Base-by-base conservation (phyloP, 2,888 invertebrate species). In the Leptinotarsa haldemani region DNA sequence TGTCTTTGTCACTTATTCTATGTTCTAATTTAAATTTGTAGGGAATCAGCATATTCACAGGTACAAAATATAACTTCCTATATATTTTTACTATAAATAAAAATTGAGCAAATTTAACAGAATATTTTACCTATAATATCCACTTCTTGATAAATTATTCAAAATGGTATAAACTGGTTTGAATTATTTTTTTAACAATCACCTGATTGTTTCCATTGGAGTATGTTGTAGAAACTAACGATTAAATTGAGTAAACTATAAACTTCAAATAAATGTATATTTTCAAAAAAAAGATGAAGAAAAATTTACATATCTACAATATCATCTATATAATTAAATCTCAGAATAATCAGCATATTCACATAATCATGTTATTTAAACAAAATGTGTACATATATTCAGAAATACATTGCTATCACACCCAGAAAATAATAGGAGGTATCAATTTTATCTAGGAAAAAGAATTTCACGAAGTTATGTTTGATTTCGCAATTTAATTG, bases 291-390 rank as follows among this genome's bases (percentile, higher is more conserved):
- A 5, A 22, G 58, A 25, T 58, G 15, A 22, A 15, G 20, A 58
- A 58, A 58, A 58, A 58, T 58, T 25, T 58, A 58, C 58, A 58
- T 58, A 58, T 58, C 58, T 58, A 58, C 58, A 58, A 20, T 15
- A 22, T 22, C 13, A 22, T 20, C 20, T 56, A 56, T 58, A 58
- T 22, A 58, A 58, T 25, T 20, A 22, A 22, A 58, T 25, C 58
- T 58, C 22, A 58, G 15, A 52, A 18, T 52, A 18, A n/a, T 18
- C 12, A 18, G 1, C 18, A 52, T 52, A 52, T 18, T 52, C 52
- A 52, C 18, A 16, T 52, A n/a, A 52, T 16, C 18, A 52, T 52
- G 52, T 18, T 18, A 3, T 18, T 52, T 9, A 52, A 52, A 52
- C n/a, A 52, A 52, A 52, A 52, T n/a, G 16, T 18, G 12, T 52